phyloP scores from a whole-genome alignment of 2,888 invertebrate genomes.

The Drosophila paranaensis region DNA sequence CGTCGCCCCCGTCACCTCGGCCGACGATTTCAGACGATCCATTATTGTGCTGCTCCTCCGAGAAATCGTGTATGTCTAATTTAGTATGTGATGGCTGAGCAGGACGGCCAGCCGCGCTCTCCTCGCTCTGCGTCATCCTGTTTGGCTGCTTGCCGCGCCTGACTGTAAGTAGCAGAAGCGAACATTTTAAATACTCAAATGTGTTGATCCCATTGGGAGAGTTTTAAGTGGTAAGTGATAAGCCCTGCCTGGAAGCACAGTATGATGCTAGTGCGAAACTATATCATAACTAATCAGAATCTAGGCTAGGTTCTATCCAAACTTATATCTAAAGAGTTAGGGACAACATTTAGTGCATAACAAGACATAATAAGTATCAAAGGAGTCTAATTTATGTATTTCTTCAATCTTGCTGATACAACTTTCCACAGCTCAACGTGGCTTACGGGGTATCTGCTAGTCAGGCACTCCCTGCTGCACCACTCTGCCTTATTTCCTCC shows the following conservation, averaged over 20 bases:
- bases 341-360: too few relatives aligned
- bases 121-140: slow-evolving; percentile 66
- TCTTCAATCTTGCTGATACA: too few relatives aligned
- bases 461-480: background rate
- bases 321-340: too few relatives aligned
- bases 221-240: slow-evolving; percentile 17
- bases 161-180: slow-evolving; percentile 62
- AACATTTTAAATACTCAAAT: slow-evolving; percentile 54
- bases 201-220: slow-evolving; percentile 22
- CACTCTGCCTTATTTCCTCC: background rate
- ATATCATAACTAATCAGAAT: too few relatives aligned
- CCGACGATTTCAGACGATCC: slow-evolving; percentile 34
- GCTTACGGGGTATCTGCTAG: background rate
- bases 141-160: slow-evolving; percentile 51
- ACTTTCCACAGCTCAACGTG: too few relatives aligned
- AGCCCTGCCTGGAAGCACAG: background rate
- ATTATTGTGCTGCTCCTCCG: slow-evolving; percentile 69
- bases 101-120: slow-evolving; percentile 33
- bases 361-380: too few relatives aligned
- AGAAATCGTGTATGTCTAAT: slow-evolving; percentile 81
- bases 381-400: too few relatives aligned
- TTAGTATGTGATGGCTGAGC: slow-evolving; percentile 68
- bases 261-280: background rate
- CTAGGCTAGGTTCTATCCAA: too few relatives aligned
- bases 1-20: slow-evolving; percentile 8